Evolutionary conservation across 2,888 invertebrate species (phyloP), one percentile per base, ranked within the genome.

Genomic region (Drosophila ezoana): DNA sequence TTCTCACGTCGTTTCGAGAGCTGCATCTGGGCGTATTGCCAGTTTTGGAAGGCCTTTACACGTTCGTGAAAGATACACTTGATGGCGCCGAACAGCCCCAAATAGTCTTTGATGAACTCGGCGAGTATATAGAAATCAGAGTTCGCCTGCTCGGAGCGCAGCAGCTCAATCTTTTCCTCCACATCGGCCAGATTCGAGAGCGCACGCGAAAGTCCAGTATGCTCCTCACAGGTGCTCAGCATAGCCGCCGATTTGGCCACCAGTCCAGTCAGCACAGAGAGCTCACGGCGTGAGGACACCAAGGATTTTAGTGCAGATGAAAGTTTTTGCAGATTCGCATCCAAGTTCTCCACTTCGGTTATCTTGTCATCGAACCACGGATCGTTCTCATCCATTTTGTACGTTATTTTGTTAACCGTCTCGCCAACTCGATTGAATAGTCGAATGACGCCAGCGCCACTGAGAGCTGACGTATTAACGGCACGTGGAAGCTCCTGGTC

Each of bases 281-380:
- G 93, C 91, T 98, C 98, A 81, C 96, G 95, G 58, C 99, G 94
- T 90, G 98, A 96, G 44, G 94, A 93, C 13, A 98, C 98, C 79
- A 99, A 94, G 1, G 96, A 94, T 92, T 98, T 99, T 66, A 98
- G 95, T 79, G 97, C 97, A 33, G 95, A 93, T 91, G 97, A 97
- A 53, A 99, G 93, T 79, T 98, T 97, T 45, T 97, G 95, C 61
- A 99, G 93, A 90, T 98, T 97, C 16, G 94, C 94, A 91, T 99
- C 99, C 23, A 99, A 93, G 38, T 96, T 96, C 90, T 99, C 99
- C 43, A 99, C 95, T 92, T 98, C 98, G 6, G 95, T 94, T 28
- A 96, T 95, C 89, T 98, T 98, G 92, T 99, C 99, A 92, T 99
- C 99, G 93, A 99, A 99, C 99, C 99, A 99, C 86, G 98, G 96